A percentile compares a stretch with the other conserved stretches of the same genome.
Evolutionary conservation across 92 coral and sea anemone species (phyloP).

Genomic region (Micromussa lordhowensis): DNA sequence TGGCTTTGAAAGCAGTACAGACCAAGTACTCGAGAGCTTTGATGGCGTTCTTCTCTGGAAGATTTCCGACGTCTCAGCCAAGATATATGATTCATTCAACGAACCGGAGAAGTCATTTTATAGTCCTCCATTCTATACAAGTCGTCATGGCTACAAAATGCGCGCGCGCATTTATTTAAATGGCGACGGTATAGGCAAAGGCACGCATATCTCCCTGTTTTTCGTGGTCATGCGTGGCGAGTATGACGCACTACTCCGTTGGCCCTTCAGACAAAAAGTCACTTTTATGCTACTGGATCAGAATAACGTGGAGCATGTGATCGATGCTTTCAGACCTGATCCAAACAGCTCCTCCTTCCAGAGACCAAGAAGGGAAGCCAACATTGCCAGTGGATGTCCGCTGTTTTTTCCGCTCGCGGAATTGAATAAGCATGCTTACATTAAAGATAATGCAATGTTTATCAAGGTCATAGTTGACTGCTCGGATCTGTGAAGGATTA

Average conservation of each 20-base stretch:
- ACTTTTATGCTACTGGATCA: constrained; percentile 81
- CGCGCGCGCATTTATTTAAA: constrained; percentile 84
- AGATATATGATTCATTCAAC: constrained; percentile 62
- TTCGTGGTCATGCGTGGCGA: constrained; percentile 85
- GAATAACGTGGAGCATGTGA: constrained; percentile 75
- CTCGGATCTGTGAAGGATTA: constrained; percentile 38
- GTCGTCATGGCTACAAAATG: constrained; percentile 87
- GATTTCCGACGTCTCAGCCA: constrained; percentile 64
- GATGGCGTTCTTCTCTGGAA: constrained; percentile 76
- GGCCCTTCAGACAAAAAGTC: constrained; percentile 92
- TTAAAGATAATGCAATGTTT: constrained; percentile 81
- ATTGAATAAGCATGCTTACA: constrained; percentile 69
- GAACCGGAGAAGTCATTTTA: constrained; percentile 72
- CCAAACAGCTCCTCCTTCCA: constrained; percentile 87
- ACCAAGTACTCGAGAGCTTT: constrained; percentile 42
- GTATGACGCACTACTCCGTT: constrained; percentile 76
- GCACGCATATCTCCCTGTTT: constrained; percentile 73
- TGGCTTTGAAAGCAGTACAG: constrained; percentile 52
- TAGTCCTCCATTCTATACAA: constrained; percentile 77
- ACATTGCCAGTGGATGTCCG: constrained; percentile 86
- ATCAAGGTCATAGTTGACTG: constrained; percentile 73
- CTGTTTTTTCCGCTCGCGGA: constrained; percentile 66
- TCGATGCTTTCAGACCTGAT: constrained; percentile 86
- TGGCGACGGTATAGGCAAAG: constrained; percentile 88
- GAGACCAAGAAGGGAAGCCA: constrained; percentile 74